Conservation (phyloP, 2,797 vertebrate genomes). For the Philypnodon macrostomus region DNA sequence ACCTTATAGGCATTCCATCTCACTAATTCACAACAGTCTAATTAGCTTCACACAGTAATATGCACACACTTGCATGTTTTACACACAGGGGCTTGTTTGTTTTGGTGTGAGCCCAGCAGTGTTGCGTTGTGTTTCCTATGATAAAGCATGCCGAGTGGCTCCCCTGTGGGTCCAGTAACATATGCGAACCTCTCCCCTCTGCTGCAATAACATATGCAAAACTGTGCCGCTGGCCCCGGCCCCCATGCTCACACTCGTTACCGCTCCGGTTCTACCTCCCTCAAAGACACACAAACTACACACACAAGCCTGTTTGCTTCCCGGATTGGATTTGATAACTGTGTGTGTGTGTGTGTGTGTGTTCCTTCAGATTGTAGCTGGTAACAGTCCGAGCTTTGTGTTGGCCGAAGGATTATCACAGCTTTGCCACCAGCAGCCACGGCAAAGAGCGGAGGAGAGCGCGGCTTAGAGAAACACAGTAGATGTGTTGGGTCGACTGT, state of each 20-base stretch:
- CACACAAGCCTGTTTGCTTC: constrained; percentile 67
- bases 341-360: constrained; percentile 43
- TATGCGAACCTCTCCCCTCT: constrained; percentile 71
- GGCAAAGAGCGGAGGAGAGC: constrained; percentile 67
- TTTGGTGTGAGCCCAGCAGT: constrained; percentile 55
- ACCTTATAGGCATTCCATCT: constrained; percentile 43
- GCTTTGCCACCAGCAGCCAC: constrained; percentile 75
- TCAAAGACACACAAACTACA: too few relatives aligned
- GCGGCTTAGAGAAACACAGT: constrained; percentile 57
- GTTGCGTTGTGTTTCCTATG: constrained; percentile 59
- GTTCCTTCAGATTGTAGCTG: constrained; percentile 69
- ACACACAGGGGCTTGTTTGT: constrained; percentile 47
- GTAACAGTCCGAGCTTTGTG: constrained; percentile 77
- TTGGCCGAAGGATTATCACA: constrained; percentile 79
- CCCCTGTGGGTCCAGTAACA: constrained; percentile 67
- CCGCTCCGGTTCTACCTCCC: too few relatives aligned
- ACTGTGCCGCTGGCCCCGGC: constrained; percentile 47
- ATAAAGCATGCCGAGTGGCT: constrained; percentile 63
- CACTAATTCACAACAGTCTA: constrained; percentile 34
- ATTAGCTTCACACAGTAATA: constrained; percentile 47
- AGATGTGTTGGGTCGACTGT: constrained; percentile 60
- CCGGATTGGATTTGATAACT: constrained; percentile 61
- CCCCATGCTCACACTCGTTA: constrained; percentile 40
- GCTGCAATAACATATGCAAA: constrained; percentile 73
- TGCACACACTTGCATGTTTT: constrained; percentile 41